A percentile compares a stretch with the other conserved stretches of the same genome.
These are phyloP conservation scores for Panagrolaimus sp. DNA, from an alignment of 1,140 invertebrate genomes.

Conservation along the genomic window DNA sequence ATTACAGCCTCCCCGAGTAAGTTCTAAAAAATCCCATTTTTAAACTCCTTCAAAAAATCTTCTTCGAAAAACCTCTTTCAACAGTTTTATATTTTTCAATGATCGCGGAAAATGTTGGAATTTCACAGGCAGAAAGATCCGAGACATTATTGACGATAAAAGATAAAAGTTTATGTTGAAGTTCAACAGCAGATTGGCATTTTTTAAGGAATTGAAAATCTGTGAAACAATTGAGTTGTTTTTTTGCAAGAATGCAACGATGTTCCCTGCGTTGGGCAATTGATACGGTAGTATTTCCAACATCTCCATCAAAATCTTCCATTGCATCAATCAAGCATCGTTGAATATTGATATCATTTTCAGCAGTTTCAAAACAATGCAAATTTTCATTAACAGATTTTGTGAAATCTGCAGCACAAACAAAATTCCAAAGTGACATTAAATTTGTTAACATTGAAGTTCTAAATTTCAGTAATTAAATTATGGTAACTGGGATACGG, in stretches of 20 bases:
- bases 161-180: constrained; percentile 19
- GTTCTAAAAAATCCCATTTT: not conserved
- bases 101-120: constrained; percentile 1
- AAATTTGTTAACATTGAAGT: constrained; percentile 14
- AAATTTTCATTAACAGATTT: constrained; percentile 11
- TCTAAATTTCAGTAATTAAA: too few relatives aligned
- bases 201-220: constrained; percentile 7
- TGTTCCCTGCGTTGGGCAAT: constrained; percentile 1
- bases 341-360: constrained; percentile 6
- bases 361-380: constrained; percentile 14
- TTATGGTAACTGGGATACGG: too few relatives aligned
- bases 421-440: constrained; percentile 20
- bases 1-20: constrained; percentile 22
- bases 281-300: not conserved
- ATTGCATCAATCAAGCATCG: constrained; percentile 4
- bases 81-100: constrained; percentile 13
- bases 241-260: not conserved
- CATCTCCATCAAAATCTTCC: not conserved
- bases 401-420: not conserved
- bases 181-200: constrained; percentile 6
- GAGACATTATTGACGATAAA: constrained; percentile 8
- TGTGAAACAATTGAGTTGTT: not conserved
- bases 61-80: not conserved
- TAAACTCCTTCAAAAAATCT: too few relatives aligned
- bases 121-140: constrained; percentile 3